Percentiles rank a stretch among this genome's conserved stretches.
These are phyloP conservation scores for Trichogramma evanescens DNA, from an alignment of 2,888 invertebrate species.

Conservation along the genomic window DNA sequence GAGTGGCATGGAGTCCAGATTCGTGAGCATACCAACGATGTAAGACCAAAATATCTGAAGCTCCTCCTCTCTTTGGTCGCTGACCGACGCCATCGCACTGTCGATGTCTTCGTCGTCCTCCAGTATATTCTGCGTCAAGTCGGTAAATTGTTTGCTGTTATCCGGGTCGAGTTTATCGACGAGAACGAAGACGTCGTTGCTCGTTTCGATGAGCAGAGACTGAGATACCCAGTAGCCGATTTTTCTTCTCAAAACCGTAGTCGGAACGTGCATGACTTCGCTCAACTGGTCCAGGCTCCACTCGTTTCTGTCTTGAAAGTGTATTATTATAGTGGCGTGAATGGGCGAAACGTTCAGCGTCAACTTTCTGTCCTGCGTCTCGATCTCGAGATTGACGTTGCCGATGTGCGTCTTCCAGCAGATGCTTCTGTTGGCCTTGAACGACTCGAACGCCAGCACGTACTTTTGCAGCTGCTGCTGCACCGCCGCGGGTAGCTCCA, in stretches of 20 bases:
- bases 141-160: conserved; percentile 41
- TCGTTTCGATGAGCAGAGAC: conserved; percentile 72
- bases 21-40: conserved; percentile 93
- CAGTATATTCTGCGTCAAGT: conserved; percentile 54
- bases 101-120: conserved; percentile 87
- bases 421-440: conserved; percentile 86
- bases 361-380: conserved; percentile 72
- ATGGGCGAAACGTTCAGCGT: conserved; percentile 84
- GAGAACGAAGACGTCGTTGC: conserved; percentile 66
- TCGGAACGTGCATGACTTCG: conserved; percentile 77
- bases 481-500: conserved; percentile 76
- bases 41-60: conserved; percentile 94
- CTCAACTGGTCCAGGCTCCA: conserved; percentile 86
- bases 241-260: conserved; percentile 75
- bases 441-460: conserved; percentile 82
- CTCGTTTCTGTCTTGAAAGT: conserved; percentile 79
- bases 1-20: conserved; percentile 82
- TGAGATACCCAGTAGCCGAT: conserved; percentile 93
- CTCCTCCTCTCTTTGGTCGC: conserved; percentile 90
- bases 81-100: conserved; percentile 90
- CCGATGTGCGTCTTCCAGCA: conserved; percentile 93
- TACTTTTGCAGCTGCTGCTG: conserved; percentile 76
- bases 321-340: conserved; percentile 88
- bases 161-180: conserved; percentile 57
- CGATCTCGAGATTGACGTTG: conserved; percentile 82